Conservation (phyloP, 2,797 vertebrate species). For the Nasua narica region DNA sequence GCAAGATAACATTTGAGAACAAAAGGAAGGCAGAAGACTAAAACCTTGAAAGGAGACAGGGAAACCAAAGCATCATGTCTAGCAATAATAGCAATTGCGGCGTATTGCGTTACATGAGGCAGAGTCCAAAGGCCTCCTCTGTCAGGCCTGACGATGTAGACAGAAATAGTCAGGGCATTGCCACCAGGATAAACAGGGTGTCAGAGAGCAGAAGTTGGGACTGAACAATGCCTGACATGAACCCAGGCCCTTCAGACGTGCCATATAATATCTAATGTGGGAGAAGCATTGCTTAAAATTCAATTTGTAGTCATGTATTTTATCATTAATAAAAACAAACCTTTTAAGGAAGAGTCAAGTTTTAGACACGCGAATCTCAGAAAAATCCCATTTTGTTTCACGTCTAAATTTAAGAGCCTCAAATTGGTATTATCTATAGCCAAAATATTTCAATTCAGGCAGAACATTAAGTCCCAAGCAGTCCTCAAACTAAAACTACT, state of each 20-base stretch:
- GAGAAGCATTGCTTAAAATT: background rate
- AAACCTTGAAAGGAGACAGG: background rate
- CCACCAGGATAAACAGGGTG: background rate
- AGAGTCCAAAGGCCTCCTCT: background rate
- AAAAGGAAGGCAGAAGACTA: background rate
- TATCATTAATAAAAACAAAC: background rate
- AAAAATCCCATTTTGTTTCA: background rate
- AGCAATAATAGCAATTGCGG: background rate
- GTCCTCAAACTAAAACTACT: background rate
- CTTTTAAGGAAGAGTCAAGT: background rate
- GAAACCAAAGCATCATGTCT: background rate
- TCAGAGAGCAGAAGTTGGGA: background rate
- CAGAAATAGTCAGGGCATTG: background rate
- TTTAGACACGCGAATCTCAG: conserved; percentile 1
- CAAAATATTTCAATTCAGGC: background rate
- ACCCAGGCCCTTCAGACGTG: background rate
- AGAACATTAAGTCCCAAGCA: background rate
- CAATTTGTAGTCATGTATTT: background rate
- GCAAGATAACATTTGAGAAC: background rate
- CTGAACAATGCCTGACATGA: background rate
- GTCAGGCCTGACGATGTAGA: background rate
- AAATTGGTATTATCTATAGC: background rate
- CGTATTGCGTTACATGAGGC: background rate
- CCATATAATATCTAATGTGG: background rate
- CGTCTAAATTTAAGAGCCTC: background rate